Conservation (phyloP, 2,113 vertebrate species). For the Camelus dromedarius region DNA sequence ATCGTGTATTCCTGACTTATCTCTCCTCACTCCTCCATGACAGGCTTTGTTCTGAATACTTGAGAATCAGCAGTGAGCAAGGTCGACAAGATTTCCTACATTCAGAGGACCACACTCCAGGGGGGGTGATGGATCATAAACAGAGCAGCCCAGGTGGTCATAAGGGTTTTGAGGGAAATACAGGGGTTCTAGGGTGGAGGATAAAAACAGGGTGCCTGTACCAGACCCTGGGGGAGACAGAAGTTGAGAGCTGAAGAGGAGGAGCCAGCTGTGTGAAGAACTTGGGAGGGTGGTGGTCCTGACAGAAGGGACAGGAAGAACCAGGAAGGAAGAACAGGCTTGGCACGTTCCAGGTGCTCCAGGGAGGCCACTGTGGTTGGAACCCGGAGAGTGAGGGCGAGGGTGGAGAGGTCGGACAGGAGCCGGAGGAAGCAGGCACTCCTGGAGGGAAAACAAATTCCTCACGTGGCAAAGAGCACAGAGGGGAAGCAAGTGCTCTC, state of each 20-base stretch:
- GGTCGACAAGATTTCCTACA: too few species aligned
- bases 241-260: not conserved
- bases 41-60: not conserved
- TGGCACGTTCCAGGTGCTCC: not conserved
- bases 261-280: not conserved
- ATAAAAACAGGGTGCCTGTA: not conserved
- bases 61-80: not conserved
- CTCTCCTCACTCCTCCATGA: too few species aligned
- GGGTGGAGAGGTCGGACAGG: not conserved
- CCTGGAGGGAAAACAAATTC: not conserved
- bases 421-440: not conserved
- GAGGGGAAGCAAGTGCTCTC: not conserved
- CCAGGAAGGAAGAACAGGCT: not conserved
- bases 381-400: too few species aligned
- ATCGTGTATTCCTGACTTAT: too few species aligned
- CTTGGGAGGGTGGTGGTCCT: not conserved
- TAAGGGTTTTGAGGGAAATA: too few species aligned
- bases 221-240: not conserved
- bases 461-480: fast-evolving
- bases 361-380: not conserved
- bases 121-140: not conserved
- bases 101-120: not conserved
- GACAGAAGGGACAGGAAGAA: not conserved
- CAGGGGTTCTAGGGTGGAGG: not conserved
- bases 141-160: not conserved